Evolutionary conservation across 2,113 vertebrate species (phyloP).

Genomic region (Murina feae): DNA sequence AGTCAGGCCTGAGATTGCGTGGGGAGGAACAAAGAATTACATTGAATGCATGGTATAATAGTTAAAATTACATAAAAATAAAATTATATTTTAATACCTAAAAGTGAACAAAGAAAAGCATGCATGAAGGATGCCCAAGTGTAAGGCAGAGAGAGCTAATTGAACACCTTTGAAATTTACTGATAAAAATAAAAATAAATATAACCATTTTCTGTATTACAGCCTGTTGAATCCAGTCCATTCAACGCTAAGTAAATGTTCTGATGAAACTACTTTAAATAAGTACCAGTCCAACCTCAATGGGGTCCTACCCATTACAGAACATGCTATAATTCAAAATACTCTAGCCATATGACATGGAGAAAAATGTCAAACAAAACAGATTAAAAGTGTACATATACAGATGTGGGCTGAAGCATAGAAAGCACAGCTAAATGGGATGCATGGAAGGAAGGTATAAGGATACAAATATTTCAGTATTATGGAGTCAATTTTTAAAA

Average conservation of each 20-base stretch:
- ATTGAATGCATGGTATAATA: not conserved
- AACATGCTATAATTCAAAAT: not conserved
- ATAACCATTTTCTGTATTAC: not conserved
- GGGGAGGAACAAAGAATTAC: not conserved
- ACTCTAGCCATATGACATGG: not conserved
- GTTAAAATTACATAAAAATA: conserved; percentile 15
- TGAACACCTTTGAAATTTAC: not conserved
- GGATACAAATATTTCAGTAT: not conserved
- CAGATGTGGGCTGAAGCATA: not conserved
- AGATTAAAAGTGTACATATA: not conserved
- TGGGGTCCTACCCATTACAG: fast-evolving
- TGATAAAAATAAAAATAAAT: not conserved
- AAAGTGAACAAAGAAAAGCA: not conserved
- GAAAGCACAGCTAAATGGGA: not conserved
- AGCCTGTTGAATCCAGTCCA: not conserved
- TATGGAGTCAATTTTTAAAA: not conserved
- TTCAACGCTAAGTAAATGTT: not conserved
- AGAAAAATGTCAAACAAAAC: not conserved
- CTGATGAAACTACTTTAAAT: not conserved
- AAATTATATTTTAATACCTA: not conserved
- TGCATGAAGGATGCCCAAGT: not conserved
- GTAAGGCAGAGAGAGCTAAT: not conserved
- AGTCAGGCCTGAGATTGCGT: not conserved
- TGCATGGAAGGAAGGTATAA: not conserved
- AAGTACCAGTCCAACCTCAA: not conserved